Evolutionary conservation across 2,888 invertebrate genomes (phyloP).

Genomic region (Syrista parreyssii): DNA sequence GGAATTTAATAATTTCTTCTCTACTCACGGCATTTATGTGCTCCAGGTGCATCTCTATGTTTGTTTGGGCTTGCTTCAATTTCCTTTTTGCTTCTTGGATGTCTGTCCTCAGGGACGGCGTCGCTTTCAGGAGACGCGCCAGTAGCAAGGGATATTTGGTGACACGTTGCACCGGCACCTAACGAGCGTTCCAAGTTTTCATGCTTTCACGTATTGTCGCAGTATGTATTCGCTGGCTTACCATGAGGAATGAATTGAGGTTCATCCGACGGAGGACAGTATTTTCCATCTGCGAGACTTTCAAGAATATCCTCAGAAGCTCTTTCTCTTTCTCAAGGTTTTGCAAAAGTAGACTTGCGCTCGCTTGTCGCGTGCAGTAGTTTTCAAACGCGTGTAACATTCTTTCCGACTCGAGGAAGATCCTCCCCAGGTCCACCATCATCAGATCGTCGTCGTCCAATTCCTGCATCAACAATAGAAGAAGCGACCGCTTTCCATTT

Average conservation of each 20-base stretch:
- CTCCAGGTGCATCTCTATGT: constrained; percentile 92
- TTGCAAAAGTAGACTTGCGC: constrained; percentile 87
- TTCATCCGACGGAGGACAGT: constrained; percentile 93
- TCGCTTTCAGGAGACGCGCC: constrained; percentile 90
- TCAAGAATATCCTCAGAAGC: constrained; percentile 90
- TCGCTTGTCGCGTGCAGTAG: constrained; percentile 93
- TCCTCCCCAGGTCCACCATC: constrained; percentile 90
- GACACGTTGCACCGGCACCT: constrained; percentile 96
- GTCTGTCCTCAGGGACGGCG: constrained; percentile 75
- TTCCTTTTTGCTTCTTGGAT: constrained; percentile 85
- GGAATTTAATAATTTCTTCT: not conserved
- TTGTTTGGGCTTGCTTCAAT: constrained; percentile 88
- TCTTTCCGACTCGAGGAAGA: constrained; percentile 89
- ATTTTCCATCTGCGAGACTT: constrained; percentile 97
- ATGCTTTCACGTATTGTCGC: not conserved
- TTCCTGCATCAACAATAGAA: constrained; percentile 38
- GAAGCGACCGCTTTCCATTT: not conserved
- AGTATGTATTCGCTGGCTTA: constrained; percentile 60
- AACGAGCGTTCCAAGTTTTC: not conserved
- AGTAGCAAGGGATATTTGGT: constrained; percentile 95
- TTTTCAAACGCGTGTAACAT: constrained; percentile 96
- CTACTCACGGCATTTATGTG: constrained; percentile 85
- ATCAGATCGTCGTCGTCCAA: constrained; percentile 78
- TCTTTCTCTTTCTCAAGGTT: constrained; percentile 96
- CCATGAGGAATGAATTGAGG: constrained; percentile 97